Conservation (phyloP, 2,113 vertebrate genomes). For the Paracanthobrama guichenoti region DNA sequence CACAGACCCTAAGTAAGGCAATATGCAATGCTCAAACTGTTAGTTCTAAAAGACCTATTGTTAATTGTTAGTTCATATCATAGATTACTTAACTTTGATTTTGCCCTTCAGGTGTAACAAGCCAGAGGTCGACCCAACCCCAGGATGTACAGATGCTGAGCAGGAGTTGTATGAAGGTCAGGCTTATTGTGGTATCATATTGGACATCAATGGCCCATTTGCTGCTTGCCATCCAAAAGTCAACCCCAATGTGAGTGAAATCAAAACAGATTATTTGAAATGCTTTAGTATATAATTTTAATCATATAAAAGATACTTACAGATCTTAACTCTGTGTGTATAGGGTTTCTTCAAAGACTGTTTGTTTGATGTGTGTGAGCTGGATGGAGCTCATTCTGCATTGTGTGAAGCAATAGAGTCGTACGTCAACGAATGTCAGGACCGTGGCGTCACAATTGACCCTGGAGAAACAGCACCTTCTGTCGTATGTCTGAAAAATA, state of each 20-base stretch:
- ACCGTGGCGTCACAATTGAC: conserved; percentile 73
- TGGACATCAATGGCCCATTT: conserved; percentile 67
- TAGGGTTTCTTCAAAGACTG: conserved; percentile 75
- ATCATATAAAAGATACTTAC: neutral
- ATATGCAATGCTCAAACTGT: neutral
- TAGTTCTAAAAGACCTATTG: neutral
- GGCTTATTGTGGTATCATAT: conserved; percentile 71
- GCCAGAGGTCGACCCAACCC: conserved; percentile 64
- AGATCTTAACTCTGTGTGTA: conserved; percentile 22
- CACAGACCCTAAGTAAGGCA: conserved; percentile 70
- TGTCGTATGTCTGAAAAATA: conserved; percentile 67
- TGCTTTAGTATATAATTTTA: neutral
- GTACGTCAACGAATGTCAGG: conserved; percentile 76
- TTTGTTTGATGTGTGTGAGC: conserved; percentile 76
- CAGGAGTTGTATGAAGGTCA: conserved; percentile 71
- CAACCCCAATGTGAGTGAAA: conserved; percentile 70
- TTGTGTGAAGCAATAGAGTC: conserved; percentile 77
- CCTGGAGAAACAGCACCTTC: conserved; percentile 78
- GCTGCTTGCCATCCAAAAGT: conserved; percentile 64
- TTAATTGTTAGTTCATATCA: neutral
- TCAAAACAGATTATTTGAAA: neutral
- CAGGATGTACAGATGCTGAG: conserved; percentile 68
- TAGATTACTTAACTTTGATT: neutral
- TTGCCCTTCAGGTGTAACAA: conserved; percentile 69
- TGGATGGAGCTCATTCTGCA: conserved; percentile 67